Percentiles rank a stretch among this genome's conserved stretches.
These are phyloP conservation scores for Phortica magna DNA, from an alignment of 2,888 invertebrate genomes.

Conservation along the genomic window DNA sequence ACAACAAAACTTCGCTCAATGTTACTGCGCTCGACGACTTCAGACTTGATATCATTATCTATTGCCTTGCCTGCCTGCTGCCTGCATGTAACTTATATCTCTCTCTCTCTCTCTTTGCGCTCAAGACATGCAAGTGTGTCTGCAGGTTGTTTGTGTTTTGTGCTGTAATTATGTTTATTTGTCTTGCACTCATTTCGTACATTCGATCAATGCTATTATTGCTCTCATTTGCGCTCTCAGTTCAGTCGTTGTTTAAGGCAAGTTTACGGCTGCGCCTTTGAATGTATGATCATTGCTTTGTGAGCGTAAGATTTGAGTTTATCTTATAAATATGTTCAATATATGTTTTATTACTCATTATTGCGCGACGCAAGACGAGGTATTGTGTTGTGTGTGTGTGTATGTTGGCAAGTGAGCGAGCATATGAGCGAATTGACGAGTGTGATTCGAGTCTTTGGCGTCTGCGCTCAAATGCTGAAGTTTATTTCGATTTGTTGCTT, in stretches of 20 bases:
- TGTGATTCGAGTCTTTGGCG: not conserved
- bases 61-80: not conserved
- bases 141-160: slow-evolving; percentile 1
- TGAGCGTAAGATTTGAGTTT: slow-evolving; percentile 12
- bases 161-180: not conserved
- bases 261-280: not conserved
- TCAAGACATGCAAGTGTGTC: too few relatives aligned
- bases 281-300: slow-evolving; percentile 9
- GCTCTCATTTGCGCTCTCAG: slow-evolving; percentile 8
- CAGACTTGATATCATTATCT: too few relatives aligned
- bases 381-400: not conserved
- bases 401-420: not conserved
- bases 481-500: slow-evolving; percentile 1
- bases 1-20: too few relatives aligned
- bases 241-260: slow-evolving; percentile 8
- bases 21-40: too few relatives aligned
- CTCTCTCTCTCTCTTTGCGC: not conserved
- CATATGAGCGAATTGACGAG: not conserved
- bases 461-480: not conserved
- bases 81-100: not conserved
- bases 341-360: slow-evolving; percentile 28
- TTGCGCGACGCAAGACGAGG: not conserved
- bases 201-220: not conserved
- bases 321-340: slow-evolving; percentile 9
- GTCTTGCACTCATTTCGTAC: not conserved